Percentiles rank a stretch among this genome's conserved stretches.
These are phyloP conservation scores for Monoplex corrugatus DNA, from an alignment of 2,888 invertebrate genomes.

Conservation along the genomic window DNA sequence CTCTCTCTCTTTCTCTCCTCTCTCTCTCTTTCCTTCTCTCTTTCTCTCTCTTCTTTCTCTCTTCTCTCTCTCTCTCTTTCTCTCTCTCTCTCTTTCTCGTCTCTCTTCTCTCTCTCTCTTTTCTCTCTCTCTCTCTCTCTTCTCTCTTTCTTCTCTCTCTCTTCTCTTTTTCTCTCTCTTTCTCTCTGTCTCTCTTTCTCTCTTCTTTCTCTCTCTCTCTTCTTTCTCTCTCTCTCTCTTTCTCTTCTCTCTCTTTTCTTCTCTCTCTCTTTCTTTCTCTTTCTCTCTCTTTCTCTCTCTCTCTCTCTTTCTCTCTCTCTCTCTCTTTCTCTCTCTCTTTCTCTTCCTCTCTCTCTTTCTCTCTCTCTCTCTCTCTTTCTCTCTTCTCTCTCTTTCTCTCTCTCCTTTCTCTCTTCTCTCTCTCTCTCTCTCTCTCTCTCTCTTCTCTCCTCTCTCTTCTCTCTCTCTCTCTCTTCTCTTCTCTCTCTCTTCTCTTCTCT, in stretches of 20 bases:
- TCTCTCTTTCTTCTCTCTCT: background rate
- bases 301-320: background rate
- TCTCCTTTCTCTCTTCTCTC: background rate
- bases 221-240: background rate
- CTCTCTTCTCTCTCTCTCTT: too few relatives aligned
- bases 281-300: constrained; percentile 27
- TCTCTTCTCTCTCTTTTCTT: background rate
- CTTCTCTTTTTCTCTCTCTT: background rate
- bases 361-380: constrained; percentile 22
- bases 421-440: too few relatives aligned
- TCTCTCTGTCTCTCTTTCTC: background rate
- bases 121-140: background rate
- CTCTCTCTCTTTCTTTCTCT: background rate
- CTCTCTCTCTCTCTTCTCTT: too few relatives aligned
- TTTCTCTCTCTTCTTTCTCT: background rate
- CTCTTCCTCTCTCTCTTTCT: constrained; percentile 24
- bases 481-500: too few relatives aligned
- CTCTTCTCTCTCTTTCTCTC: background rate
- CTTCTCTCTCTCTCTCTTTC: too few relatives aligned
- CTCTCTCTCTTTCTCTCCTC: too few relatives aligned
- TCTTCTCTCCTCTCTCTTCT: too few relatives aligned
- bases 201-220: background rate
- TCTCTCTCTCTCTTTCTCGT: too few relatives aligned
- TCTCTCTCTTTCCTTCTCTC: too few relatives aligned
- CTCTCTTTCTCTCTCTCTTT: constrained; percentile 20